Conservation (phyloP, 2,888 invertebrate species). For the Adineta ricciae region DNA sequence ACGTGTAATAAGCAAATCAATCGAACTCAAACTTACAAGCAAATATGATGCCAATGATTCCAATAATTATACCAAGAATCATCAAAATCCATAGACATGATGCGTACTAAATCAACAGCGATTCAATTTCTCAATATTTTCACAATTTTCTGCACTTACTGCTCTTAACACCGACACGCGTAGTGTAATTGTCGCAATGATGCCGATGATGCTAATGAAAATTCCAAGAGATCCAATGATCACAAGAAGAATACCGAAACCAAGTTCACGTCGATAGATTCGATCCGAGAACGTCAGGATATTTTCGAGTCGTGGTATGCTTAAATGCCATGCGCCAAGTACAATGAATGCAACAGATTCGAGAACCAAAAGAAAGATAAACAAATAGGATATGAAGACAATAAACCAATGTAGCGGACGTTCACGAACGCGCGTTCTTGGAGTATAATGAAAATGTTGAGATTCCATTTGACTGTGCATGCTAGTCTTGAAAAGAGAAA, state of each 20-base stretch:
- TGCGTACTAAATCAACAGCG: neutral
- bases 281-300: neutral
- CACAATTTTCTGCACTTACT: neutral
- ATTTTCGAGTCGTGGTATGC: neutral
- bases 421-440: neutral
- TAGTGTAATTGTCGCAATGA: neutral
- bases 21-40: neutral
- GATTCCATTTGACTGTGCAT: neutral
- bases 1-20: neutral
- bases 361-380: neutral
- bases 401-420: conserved; percentile 13
- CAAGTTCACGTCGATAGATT: neutral
- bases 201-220: neutral
- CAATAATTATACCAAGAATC: neutral
- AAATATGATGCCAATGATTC: conserved; percentile 14
- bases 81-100: neutral
- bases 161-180: neutral
- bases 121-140: neutral
- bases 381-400: neutral
- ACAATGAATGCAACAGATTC: conserved; percentile 1
- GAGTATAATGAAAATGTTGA: neutral
- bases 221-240: neutral
- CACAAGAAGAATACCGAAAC: neutral
- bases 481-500: neutral
- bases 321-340: neutral